These are phyloP conservation scores for Salticus scenicus DNA, from an alignment of 2,888 invertebrate genomes.

Conservation along the genomic window DNA sequence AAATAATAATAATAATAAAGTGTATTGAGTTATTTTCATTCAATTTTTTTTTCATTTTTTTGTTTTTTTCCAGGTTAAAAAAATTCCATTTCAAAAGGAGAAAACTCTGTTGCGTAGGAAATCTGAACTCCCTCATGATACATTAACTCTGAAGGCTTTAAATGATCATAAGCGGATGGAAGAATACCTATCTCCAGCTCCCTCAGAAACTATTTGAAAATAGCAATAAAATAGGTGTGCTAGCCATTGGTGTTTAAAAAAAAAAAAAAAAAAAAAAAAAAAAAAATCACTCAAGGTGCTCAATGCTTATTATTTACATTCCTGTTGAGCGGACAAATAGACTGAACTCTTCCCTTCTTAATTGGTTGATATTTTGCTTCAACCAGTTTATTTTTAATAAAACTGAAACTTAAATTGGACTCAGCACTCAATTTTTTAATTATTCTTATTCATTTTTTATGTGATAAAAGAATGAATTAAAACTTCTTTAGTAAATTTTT, in stretches of 20 bases:
- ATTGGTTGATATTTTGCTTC: constrained; percentile 51
- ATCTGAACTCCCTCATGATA: constrained; percentile 95
- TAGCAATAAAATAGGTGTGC: constrained; percentile 64
- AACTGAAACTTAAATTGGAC: neutral
- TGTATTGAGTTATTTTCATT: no score
- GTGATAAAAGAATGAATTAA: neutral
- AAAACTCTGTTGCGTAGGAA: constrained; percentile 94
- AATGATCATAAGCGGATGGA: constrained; percentile 93
- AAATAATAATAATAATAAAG: no score
- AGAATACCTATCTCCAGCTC: constrained; percentile 83
- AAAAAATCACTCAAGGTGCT: constrained; percentile 57
- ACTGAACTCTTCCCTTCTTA: constrained; percentile 52
- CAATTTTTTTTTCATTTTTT: no score
- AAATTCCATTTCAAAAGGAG: constrained; percentile 82
- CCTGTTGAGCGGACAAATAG: constrained; percentile 62
- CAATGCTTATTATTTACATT: constrained; percentile 68
- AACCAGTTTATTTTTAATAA: constrained; percentile 9
- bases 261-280: constrained; percentile 12
- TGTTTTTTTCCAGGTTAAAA: no score
- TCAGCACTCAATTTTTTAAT: neutral
- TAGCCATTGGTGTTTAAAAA: constrained; percentile 42
- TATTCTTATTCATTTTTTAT: neutral
- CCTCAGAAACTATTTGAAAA: constrained; percentile 70
- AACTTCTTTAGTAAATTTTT: neutral
- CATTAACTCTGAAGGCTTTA: constrained; percentile 91